These are phyloP conservation scores for Ameiurus melas DNA, from an alignment of 2,113 vertebrate species.

Conservation along the genomic window DNA sequence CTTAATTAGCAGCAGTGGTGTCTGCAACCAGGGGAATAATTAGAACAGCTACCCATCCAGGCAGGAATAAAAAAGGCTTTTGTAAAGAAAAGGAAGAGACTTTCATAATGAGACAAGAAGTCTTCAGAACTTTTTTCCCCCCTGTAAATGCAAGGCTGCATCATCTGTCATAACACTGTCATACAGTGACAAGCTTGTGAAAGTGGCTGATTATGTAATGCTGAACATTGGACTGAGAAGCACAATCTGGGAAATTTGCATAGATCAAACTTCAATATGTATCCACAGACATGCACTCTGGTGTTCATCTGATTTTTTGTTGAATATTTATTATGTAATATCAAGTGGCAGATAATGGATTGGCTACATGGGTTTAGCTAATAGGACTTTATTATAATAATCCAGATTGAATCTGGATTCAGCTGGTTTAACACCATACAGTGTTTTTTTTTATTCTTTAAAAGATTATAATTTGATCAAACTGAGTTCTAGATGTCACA, in stretches of 20 bases:
- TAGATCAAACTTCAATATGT: not conserved
- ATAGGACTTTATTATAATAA: not conserved
- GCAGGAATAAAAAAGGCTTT: conserved; percentile 36
- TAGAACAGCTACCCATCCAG: conserved; percentile 43
- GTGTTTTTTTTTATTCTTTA: too few species aligned
- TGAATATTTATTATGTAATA: not conserved
- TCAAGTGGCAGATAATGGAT: not conserved
- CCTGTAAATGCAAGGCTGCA: conserved; percentile 11
- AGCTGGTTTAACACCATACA: not conserved
- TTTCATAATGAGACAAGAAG: conserved; percentile 39
- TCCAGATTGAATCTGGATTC: not conserved
- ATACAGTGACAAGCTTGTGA: conserved; percentile 1
- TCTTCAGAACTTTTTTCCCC: not conserved
- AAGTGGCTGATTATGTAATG: not conserved
- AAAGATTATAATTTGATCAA: not conserved
- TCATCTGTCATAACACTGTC: conserved; percentile 36
- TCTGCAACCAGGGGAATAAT: conserved; percentile 42
- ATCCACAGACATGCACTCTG: not conserved
- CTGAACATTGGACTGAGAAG: not conserved
- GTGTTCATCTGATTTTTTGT: not conserved
- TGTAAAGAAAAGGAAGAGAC: conserved; percentile 2
- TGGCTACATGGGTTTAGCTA: not conserved
- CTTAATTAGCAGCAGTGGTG: conserved; percentile 41
- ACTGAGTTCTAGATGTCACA: not conserved
- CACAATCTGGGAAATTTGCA: not conserved